These are phyloP conservation scores for Atopsyche davidsoni DNA, from an alignment of 1,140 invertebrate genomes.

Conservation along the genomic window DNA sequence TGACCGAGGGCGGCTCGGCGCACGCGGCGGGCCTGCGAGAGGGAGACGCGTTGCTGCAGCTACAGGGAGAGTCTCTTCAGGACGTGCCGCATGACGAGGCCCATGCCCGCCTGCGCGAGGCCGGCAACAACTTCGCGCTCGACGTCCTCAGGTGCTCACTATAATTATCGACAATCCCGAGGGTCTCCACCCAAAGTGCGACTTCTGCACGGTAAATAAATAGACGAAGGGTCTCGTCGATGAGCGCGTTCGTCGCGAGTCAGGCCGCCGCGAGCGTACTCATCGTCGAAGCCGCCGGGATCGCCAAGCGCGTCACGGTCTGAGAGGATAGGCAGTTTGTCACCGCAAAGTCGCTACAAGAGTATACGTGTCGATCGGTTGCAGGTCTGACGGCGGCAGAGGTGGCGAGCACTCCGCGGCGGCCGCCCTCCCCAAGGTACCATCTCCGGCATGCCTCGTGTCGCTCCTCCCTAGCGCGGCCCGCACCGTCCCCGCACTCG, in stretches of 20 bases:
- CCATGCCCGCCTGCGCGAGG: slow-evolving; percentile 64
- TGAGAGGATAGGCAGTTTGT: too few relatives aligned
- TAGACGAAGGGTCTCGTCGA: not conserved
- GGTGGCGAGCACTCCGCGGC: too few relatives aligned
- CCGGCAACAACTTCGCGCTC: slow-evolving; percentile 71
- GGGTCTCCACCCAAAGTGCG: not conserved
- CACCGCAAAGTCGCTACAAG: too few relatives aligned
- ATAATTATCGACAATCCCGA: not conserved
- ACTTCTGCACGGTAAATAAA: not conserved
- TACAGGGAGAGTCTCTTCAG: slow-evolving; percentile 63
- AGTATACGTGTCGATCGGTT: too few relatives aligned
- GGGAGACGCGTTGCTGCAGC: slow-evolving; percentile 73
- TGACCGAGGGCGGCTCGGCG: slow-evolving; percentile 70
- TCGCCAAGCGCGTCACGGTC: too few relatives aligned
- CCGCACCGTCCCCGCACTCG: slow-evolving; percentile 33
- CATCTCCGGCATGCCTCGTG: slow-evolving; percentile 4
- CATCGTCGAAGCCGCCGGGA: slow-evolving; percentile 1
- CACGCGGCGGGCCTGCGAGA: slow-evolving; percentile 73
- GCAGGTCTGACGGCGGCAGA: too few relatives aligned
- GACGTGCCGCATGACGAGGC: slow-evolving; percentile 71
- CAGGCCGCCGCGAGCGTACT: slow-evolving; percentile 8
- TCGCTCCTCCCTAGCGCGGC: slow-evolving; percentile 3
- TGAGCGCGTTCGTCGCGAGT: slow-evolving; percentile 4
- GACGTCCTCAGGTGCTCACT: slow-evolving; percentile 61
- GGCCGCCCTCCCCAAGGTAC: slow-evolving; percentile 6